These are phyloP conservation scores for Empidonax traillii DNA, from an alignment of 2,113 vertebrate genomes.

Conservation along the genomic window DNA sequence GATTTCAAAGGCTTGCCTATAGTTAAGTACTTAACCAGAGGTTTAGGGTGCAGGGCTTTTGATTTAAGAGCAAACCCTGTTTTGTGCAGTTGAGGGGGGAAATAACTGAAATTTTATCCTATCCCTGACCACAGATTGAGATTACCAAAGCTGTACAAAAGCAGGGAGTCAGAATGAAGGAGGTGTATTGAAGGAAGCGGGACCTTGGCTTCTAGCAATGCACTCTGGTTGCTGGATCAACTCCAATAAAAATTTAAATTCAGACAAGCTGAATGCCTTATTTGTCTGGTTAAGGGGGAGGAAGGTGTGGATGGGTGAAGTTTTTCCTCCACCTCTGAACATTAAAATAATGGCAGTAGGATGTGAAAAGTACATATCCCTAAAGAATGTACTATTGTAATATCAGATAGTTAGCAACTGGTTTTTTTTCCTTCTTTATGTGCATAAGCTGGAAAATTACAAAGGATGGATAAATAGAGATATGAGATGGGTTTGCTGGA, in stretches of 20 bases:
- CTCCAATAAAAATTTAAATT: slow-evolving; percentile 67
- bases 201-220: slow-evolving; percentile 52
- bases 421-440: background rate
- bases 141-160: slow-evolving; percentile 57
- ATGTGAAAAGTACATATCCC: background rate
- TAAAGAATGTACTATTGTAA: background rate
- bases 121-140: slow-evolving; percentile 63
- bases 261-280: slow-evolving; percentile 62
- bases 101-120: slow-evolving; percentile 64
- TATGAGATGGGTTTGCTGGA: background rate
- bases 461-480: background rate
- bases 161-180: slow-evolving; percentile 60
- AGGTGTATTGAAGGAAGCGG: slow-evolving; percentile 53
- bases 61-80: slow-evolving; percentile 60
- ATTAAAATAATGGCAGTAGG: slow-evolving; percentile 19
- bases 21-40: slow-evolving; percentile 53
- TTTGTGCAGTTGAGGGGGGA: slow-evolving; percentile 20
- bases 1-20: slow-evolving; percentile 41
- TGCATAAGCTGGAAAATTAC: background rate
- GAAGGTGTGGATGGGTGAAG: slow-evolving; percentile 38
- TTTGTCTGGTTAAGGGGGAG: slow-evolving; percentile 52
- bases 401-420: background rate
- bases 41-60: slow-evolving; percentile 33
- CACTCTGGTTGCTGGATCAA: slow-evolving; percentile 37
- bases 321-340: slow-evolving; percentile 7